Base-by-base conservation (phyloP, 2,888 invertebrate species). In the Drosophila infuscata region DNA sequence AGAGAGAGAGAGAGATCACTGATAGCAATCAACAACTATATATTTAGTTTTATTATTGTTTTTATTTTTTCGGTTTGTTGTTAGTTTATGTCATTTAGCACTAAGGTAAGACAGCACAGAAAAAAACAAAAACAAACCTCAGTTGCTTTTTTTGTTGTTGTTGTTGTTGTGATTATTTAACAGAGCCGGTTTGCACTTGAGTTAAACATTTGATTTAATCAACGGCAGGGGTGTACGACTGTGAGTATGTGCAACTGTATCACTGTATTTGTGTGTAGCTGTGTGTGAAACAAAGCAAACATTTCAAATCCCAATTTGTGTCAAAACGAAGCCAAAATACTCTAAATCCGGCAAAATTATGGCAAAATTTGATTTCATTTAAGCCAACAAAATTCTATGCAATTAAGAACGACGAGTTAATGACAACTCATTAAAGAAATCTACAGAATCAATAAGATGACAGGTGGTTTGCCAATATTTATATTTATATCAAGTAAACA, bases 131-230 rank as follows among this genome's bases (percentile, higher is more conserved):
- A 81, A 56, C 73, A 80, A 76, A 66, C 17, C 32, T 52, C 20
- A 51, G 33, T 17, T 41, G 36, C 33, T 25, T n/a, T 33, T 46
- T 12, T 70, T 43, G 30, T 58, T 68, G 54, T 65, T 36, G 52
- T 54, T 52, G 33, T 58, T 60, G 25, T 54, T 82, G 43, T 72
- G 72, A 83, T 88, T 83, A 82, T 73, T 85, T 81, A 82, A 68
- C 83, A 43, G 72, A 86, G 88, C 85, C 88, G 86, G 88, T 89
- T 86, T 85, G 86, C 81, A 81, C 72, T 86, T 86, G 81, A 86
- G 76, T 61, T 70, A 65, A 69, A 56, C 71, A 59, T 76, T 76
- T 79, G 76, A 82, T 81, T 85, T 76, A 89, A 85, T 84, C 83
- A 88, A 70, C 63, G 76, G 52, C 68, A 59, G 79, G 79, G 83